Base-by-base conservation (phyloP, 2,113 vertebrate species). In the Noctilio leporinus region DNA sequence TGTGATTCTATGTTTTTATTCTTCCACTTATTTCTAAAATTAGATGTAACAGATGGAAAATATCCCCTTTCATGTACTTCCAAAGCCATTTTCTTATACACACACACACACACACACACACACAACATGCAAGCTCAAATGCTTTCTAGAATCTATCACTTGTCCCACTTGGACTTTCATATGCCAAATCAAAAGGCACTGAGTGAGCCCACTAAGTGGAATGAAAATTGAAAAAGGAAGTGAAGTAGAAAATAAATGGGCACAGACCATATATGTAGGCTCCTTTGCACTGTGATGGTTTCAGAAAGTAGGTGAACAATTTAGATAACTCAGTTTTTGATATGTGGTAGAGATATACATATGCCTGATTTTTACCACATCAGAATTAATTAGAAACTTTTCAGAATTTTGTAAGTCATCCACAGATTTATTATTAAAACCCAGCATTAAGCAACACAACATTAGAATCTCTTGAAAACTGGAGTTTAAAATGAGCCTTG, bases 221-320 rank as follows among this genome's bases (percentile, higher is more conserved):
- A 92, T 70, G 3, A 30, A 78, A 84, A 55, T 82, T 91, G 59
- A 62, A 85, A 93, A 95, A 80, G 40, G 49, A 93, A 92, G 62
- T n/a, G 16, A 95, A 82, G 30, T 77, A 82, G 53, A 73, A 93
- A 93, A 85, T 55, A 75, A 87, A 28, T 62, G 49, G 45, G 11
- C 43, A 43, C 15, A 7, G 47, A 78, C 24, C 83, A 15, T 20
- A 78, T 35, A 38, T 35, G 49, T 22, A 24, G 24, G 64, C 15
- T 88, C 86, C 80, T 86, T 51, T 82, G 43, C 43, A 64, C 86
- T 69, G 33, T 55, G 62, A 69, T 1, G 4, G 51, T 69, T 91
- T 83, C 53, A 51, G 80, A 93, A 93, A 78, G 9, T 55, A 64
- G 5, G 43, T 70, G 49, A 62, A 14, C 26, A 47, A 86, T 88